phyloP scores from a whole-genome alignment of 2,888 invertebrate species.

The Scaptomyza tumidula region DNA sequence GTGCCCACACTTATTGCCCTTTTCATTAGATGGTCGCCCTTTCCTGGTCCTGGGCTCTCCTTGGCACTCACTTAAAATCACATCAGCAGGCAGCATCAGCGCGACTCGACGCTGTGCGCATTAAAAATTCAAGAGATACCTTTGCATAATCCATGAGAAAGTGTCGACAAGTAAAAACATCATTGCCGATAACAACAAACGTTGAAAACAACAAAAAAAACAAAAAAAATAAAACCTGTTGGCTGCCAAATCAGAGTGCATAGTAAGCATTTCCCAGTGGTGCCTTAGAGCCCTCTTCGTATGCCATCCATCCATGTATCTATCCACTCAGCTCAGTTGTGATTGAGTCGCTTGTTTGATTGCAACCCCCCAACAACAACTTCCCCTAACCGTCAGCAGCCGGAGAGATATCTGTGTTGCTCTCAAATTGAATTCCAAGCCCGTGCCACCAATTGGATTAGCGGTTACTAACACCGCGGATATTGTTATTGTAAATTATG shows the following conservation, averaged over 20 bases:
- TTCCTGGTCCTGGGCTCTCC: slow-evolving; percentile 18
- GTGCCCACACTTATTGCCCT: slow-evolving; percentile 42
- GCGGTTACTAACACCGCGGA: slow-evolving; percentile 76
- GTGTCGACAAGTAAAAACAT: slow-evolving; percentile 80
- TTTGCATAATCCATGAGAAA: slow-evolving; percentile 83
- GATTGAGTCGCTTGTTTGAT: slow-evolving; percentile 75
- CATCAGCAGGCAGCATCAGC: slow-evolving; percentile 59
- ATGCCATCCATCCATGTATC: slow-evolving; percentile 29
- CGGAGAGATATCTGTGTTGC: slow-evolving; percentile 43
- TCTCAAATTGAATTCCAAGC: slow-evolving; percentile 73
- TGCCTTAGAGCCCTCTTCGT: slow-evolving; percentile 3
- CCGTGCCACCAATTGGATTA: slow-evolving; percentile 82
- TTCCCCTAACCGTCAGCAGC: slow-evolving; percentile 14
- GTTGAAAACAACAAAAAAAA: slow-evolving; percentile 25
- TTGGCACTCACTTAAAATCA: slow-evolving; percentile 50
- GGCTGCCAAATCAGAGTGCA: slow-evolving; percentile 51
- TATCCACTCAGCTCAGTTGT: slow-evolving; percentile 48
- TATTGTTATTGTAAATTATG: slow-evolving; percentile 80
- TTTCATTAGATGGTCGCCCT: slow-evolving; percentile 69
- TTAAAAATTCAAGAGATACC: slow-evolving; percentile 82
- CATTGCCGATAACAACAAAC: slow-evolving; percentile 70
- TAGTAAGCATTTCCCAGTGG: slow-evolving; percentile 48
- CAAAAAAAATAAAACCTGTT: slow-evolving; percentile 65
- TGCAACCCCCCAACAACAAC: slow-evolving; percentile 40
- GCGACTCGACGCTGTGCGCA: slow-evolving; percentile 69